Evolutionary conservation across 2,113 vertebrate genomes (phyloP).

Genomic region (Saccopteryx bilineata): DNA sequence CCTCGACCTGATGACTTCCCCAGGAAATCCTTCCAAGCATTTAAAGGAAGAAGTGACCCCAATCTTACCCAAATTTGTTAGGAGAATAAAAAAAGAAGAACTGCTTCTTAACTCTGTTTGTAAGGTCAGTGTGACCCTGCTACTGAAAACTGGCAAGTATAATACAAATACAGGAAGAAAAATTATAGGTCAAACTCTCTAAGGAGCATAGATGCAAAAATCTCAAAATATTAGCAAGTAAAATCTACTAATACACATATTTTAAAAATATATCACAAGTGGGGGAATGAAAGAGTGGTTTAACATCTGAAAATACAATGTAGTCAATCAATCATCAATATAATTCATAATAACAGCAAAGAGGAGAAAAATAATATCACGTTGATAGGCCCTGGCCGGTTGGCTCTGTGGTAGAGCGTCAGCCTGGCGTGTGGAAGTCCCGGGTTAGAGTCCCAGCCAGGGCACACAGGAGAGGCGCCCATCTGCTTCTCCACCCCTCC

Average conservation of each 20-base stretch:
- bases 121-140: neutral
- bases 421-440: too few relatives aligned
- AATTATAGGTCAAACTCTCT: constrained; percentile 5
- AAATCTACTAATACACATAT: neutral
- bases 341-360: constrained; percentile 40
- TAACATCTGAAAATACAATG: constrained; percentile 3
- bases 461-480: too few relatives aligned
- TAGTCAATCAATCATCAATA: neutral
- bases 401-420: too few relatives aligned
- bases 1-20: neutral
- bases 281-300: neutral
- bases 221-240: constrained; percentile 35
- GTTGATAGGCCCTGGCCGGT: too few relatives aligned
- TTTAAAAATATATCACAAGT: neutral
- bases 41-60: constrained; percentile 13
- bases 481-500: too few relatives aligned
- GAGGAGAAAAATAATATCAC: constrained; percentile 14
- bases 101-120: constrained; percentile 4
- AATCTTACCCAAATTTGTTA: neutral
- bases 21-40: neutral
- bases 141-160: neutral
- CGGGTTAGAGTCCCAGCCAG: too few relatives aligned
- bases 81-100: neutral
- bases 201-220: constrained; percentile 3
- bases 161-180: neutral